Base-by-base conservation (phyloP, 2,797 vertebrate genomes). In the Acrocephalus scirpaceus region DNA sequence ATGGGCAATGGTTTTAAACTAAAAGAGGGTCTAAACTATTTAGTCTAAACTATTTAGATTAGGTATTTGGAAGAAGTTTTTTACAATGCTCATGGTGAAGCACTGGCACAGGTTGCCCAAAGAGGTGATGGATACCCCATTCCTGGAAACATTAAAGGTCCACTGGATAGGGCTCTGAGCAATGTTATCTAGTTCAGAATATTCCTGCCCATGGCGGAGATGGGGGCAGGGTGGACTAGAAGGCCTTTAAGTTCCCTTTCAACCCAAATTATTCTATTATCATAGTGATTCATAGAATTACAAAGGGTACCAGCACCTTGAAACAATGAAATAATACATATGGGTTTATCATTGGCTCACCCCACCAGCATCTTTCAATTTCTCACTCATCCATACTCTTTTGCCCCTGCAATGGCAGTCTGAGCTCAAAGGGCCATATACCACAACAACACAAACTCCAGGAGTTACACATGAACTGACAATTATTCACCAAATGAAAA, bases 221-320 rank as follows among this genome's bases (percentile, higher is more conserved):
- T 15, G 16, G 8, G 14, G 27, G 3, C 4, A 11, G 14, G 12
- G 18, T 38, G 7, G 19, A 50, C n/a, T 29, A 51, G 16, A 25
- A 29, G 45, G 44, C 34, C 25, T 61, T 47, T 17, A 54, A 40
- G 30, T 8, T 17, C 34, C n/a, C 36, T 45, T 58, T 48, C 60
- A 72, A 38, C 23, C 32, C 36, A 38, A 65, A 44, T 51, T 58
- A 51, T 38, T 72, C 32, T 44, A 23, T 27, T 18, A 36, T 72
- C 32, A 17, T 48, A 73, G 7, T 0, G 0, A 67, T 56, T 51
- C 21, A 17, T 3, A 23, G 29, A 38, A 13, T 42, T 17, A 4
- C 42, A 42, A 34, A 0, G 2, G 30, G 26, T 14, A 67, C 7
- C 36, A 57, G 57, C 30, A 64, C 36, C 36, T 47, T 29, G 34